phyloP scores from a whole-genome alignment of 2,113 vertebrate genomes.

The Eleginops maclovinus region DNA sequence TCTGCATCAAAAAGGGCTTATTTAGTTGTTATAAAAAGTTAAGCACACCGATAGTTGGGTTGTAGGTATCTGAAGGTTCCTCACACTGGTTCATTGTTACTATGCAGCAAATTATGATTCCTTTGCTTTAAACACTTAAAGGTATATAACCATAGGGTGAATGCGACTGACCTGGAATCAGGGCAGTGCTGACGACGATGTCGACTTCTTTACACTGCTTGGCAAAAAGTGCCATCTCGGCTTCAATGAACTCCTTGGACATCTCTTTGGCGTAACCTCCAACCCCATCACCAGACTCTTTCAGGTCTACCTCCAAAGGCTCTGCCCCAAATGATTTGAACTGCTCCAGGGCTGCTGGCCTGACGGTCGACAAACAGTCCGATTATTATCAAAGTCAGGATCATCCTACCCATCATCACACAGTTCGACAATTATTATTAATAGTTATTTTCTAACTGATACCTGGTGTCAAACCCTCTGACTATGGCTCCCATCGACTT shows the following conservation, averaged over 20 bases:
- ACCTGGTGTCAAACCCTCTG: constrained; percentile 87
- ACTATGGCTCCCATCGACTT: constrained; percentile 89
- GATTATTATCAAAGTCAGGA: constrained; percentile 3
- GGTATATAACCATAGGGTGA: not conserved
- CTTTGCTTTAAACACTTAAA: not conserved
- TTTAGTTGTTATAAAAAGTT: not conserved
- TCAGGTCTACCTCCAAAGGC: constrained; percentile 78
- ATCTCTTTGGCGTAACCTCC: constrained; percentile 86
- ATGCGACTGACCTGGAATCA: constrained; percentile 82
- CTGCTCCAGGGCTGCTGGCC: constrained; percentile 83
- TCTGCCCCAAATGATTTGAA: constrained; percentile 86
- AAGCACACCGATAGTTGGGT: too few relatives aligned
- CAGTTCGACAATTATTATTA: too few relatives aligned
- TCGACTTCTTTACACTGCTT: constrained; percentile 83
- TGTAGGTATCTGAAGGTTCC: not conserved
- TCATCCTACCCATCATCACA: not conserved
- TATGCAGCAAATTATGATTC: not conserved
- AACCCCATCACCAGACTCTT: constrained; percentile 82
- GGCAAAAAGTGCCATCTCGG: constrained; percentile 83
- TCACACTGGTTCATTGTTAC: not conserved
- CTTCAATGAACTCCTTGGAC: constrained; percentile 85
- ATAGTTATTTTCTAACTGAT: not conserved
- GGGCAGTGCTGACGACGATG: constrained; percentile 80
- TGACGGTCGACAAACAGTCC: constrained; percentile 33
- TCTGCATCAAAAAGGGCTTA: not conserved